Evolutionary conservation across 2,888 invertebrate species (phyloP).

Genomic region (Cheiracanthium punctorium): DNA sequence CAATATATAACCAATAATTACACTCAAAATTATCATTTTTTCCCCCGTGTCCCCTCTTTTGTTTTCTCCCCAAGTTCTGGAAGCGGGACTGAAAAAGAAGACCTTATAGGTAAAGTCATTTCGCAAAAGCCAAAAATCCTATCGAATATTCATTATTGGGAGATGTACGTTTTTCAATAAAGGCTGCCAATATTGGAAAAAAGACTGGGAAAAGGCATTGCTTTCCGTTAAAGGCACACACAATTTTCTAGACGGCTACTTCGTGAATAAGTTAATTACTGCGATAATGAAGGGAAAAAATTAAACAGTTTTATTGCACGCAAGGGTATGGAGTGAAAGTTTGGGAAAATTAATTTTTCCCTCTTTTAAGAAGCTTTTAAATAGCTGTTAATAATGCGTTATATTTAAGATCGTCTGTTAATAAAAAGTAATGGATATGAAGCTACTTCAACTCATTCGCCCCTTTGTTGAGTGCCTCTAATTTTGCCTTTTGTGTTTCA

Average conservation of each 20-base stretch:
- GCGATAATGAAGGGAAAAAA: conserved; percentile 29
- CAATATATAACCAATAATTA: conserved; percentile 48
- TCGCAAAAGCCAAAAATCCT: conserved; percentile 51
- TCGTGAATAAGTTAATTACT: conserved; percentile 59
- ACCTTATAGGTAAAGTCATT: conserved; percentile 69
- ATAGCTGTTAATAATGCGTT: too few relatives aligned
- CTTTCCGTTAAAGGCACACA: conserved; percentile 52
- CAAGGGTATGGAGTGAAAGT: not conserved
- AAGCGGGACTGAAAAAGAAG: conserved; percentile 54
- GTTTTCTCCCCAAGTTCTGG: not conserved
- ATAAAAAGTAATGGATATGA: too few relatives aligned
- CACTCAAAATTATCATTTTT: conserved; percentile 8
- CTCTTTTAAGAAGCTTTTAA: too few relatives aligned
- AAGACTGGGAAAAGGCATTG: conserved; percentile 32
- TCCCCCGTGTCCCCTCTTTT: not conserved
- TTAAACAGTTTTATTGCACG: not conserved
- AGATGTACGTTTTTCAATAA: conserved; percentile 66
- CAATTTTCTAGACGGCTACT: conserved; percentile 9
- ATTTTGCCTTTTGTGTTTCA: too few relatives aligned
- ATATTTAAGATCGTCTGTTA: too few relatives aligned
- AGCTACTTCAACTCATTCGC: too few relatives aligned
- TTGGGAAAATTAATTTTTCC: not conserved
- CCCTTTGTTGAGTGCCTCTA: too few relatives aligned
- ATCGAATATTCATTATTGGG: conserved; percentile 66
- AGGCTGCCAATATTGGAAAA: conserved; percentile 52